Evolutionary conservation across 2,113 vertebrate genomes (phyloP), one percentile per base, ranked within the genome.

Genomic region (Equus quagga): DNA sequence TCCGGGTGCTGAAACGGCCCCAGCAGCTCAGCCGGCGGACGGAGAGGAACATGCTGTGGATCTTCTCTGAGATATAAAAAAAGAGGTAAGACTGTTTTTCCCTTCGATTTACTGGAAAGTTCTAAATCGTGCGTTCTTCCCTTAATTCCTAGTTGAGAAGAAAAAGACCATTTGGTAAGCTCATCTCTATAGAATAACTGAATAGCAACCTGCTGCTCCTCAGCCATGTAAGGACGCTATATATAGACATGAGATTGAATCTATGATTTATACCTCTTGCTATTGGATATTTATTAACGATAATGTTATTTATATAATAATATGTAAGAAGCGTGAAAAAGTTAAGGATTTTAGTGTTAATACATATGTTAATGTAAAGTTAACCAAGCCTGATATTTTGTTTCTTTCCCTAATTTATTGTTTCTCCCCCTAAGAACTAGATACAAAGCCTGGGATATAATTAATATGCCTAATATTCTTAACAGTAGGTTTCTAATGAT

Each of bases 1-100:
- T 99, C 99, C 98, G 56, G 97, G 98, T 99, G 98, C 99, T 99
- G 99, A 99, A 98, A 91, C 97, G 90, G 95, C 94, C 96, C 44
- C 44, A 94, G 92, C 85, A 82, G 98, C 98, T 97, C 98, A 89
- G 98, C 98, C 41, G 97, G 98, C 96, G 98, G 88, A 90, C 98
- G 17, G 8, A 93, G 97, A 98, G 98, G 98, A 99, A 98, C 98
- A 98, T 96, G 83, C 96, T 98, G 97, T 98, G 96, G 91, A 84
- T 92, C 64, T 95, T 89, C 72, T 98, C 89, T n/a, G 69, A 46
- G 72, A 21, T 62, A 60, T 58, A 93, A 98, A 98, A 87, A 80
- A 92, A 96, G 93, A 99, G 99, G 99, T 99, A 99, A 98, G 97
- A 36, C 31, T 87, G 95, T 31, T 69, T 92, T 97, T 98, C 89